phyloP scores from a whole-genome alignment of 2,113 vertebrate genomes.

The Megaleporinus macrocephalus region DNA sequence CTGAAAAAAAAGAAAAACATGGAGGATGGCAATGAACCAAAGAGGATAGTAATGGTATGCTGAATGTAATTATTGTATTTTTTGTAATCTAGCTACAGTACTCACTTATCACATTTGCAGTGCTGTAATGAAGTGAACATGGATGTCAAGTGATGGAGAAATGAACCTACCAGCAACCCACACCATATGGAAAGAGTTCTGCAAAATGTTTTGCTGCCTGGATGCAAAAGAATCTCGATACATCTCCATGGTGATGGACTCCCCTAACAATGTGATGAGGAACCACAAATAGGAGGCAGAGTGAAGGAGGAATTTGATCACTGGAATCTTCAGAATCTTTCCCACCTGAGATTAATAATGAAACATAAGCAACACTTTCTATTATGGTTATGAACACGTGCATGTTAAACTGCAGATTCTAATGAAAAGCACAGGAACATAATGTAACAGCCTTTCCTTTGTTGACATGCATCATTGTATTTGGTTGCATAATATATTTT shows the following conservation, averaged over 20 bases:
- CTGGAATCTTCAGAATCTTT: conserved; percentile 81
- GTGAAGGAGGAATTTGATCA: conserved; percentile 90
- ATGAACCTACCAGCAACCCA: conserved; percentile 86
- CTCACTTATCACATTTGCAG: background rate
- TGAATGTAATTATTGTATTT: background rate
- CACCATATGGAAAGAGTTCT: conserved; percentile 89
- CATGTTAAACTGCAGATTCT: background rate
- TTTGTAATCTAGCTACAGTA: background rate
- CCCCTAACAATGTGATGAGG: conserved; percentile 84
- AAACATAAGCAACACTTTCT: background rate
- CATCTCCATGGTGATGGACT: conserved; percentile 86
- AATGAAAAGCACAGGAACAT: no score
- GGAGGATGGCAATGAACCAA: background rate
- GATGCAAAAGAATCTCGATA: conserved; percentile 77
- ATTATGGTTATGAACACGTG: background rate
- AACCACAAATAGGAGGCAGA: conserved; percentile 92
- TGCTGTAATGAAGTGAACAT: background rate
- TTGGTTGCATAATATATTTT: no score
- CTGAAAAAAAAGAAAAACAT: conserved; percentile 61
- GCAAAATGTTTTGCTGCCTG: conserved; percentile 81
- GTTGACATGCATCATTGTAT: no score
- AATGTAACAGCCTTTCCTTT: no score
- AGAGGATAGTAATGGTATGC: no score
- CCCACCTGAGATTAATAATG: conserved; percentile 60
- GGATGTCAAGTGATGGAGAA: background rate